phyloP scores from a whole-genome alignment of 2,888 invertebrate species.

The Buathra laborator region DNA sequence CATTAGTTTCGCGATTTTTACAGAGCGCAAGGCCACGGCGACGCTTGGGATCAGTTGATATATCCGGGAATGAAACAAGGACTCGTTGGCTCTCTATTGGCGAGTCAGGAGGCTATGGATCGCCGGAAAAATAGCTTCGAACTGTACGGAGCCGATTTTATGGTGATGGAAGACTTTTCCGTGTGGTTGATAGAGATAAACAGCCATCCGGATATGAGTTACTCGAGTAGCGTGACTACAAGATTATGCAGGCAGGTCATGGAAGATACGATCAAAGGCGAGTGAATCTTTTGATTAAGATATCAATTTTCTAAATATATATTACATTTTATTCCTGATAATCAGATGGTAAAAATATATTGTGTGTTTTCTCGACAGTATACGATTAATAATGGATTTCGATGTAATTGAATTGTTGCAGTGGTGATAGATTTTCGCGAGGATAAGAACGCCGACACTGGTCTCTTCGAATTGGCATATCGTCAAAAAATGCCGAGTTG shows the following conservation, averaged over 20 bases:
- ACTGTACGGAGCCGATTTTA: conserved; percentile 97
- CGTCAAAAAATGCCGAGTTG: conserved; percentile 92
- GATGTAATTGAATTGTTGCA: conserved; percentile 80
- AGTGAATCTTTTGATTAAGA: conserved; percentile 11
- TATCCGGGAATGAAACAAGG: conserved; percentile 95
- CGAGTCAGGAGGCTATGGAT: conserved; percentile 95
- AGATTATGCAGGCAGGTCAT: conserved; percentile 94
- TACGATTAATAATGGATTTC: neutral
- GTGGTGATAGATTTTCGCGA: conserved; percentile 92
- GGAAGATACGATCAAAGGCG: conserved; percentile 97
- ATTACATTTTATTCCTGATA: too few species aligned
- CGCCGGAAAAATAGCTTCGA: conserved; percentile 94
- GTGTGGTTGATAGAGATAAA: conserved; percentile 98
- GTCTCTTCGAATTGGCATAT: conserved; percentile 92
- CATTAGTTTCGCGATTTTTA: conserved; percentile 65
- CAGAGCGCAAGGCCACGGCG: conserved; percentile 90
- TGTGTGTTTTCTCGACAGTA: neutral
- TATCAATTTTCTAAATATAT: neutral
- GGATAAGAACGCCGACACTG: conserved; percentile 92
- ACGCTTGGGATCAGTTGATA: conserved; percentile 93
- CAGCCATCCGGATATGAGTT: conserved; percentile 96
- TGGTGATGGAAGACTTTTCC: conserved; percentile 94
- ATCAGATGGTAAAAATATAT: too few species aligned
- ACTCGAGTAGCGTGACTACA: conserved; percentile 96
- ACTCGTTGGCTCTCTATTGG: conserved; percentile 92